phyloP scores from a whole-genome alignment of 2,797 vertebrate genomes.

The Sebastes aleutianus region DNA sequence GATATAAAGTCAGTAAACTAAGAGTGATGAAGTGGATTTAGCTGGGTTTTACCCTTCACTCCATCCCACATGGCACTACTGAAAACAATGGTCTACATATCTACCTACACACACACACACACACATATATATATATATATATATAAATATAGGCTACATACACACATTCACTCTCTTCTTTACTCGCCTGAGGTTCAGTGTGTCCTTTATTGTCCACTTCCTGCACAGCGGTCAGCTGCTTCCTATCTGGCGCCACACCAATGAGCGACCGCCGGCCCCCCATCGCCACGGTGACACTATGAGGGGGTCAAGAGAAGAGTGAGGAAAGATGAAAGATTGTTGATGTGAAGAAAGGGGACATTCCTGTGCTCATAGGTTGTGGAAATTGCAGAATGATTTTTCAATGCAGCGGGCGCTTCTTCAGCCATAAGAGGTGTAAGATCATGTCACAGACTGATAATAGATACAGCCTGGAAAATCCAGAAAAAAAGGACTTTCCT shows the following conservation, averaged over 20 bases:
- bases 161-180: conserved; percentile 18
- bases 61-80: conserved; percentile 20
- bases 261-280: conserved; percentile 43
- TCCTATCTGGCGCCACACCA: conserved; percentile 83
- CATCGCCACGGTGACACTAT: conserved; percentile 2
- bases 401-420: background rate
- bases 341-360: conserved; percentile 31
- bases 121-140: background rate
- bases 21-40: background rate
- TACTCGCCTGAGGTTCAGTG: conserved; percentile 21
- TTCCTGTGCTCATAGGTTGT: conserved; percentile 18
- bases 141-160: background rate
- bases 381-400: conserved; percentile 22
- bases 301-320: conserved; percentile 26
- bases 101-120: background rate
- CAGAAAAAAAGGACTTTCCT: background rate
- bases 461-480: background rate
- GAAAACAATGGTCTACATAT: conserved; percentile 50
- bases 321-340: conserved; percentile 16
- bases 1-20: background rate
- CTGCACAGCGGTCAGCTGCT: conserved; percentile 84
- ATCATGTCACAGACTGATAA: background rate
- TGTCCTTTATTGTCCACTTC: conserved; percentile 77
- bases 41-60: background rate
- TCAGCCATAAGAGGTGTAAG: background rate